phyloP scores from a whole-genome alignment of 2,113 vertebrate species.

The Oxygymnocypris stewartii region DNA sequence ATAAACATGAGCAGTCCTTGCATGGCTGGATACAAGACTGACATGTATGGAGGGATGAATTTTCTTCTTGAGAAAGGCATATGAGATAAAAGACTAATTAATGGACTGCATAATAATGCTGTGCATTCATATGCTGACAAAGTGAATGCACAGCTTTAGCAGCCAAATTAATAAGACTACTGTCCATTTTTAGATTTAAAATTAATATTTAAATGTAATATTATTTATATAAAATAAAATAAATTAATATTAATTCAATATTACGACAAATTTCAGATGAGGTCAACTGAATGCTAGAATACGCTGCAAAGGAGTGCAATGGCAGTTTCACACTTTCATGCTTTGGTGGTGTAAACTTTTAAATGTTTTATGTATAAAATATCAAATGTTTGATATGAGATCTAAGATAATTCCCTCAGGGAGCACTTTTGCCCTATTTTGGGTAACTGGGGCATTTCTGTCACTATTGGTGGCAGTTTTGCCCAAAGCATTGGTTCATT shows the following conservation, averaged over 20 bases:
- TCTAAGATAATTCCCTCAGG: constrained; percentile 1
- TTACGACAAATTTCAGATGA: constrained; percentile 36
- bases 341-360: not conserved
- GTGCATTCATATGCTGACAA: constrained; percentile 21
- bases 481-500: constrained; percentile 25
- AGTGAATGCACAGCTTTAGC: not conserved
- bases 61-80: not conserved
- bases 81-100: constrained; percentile 28
- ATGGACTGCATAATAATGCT: not conserved
- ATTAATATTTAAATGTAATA: not conserved
- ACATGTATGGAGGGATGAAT: not conserved
- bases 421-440: constrained; percentile 12
- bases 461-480: constrained; percentile 16
- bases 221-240: too few relatives aligned
- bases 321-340: not conserved
- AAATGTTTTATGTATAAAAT: not conserved
- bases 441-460: constrained; percentile 27
- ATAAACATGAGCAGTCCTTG: not conserved
- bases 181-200: constrained; percentile 30
- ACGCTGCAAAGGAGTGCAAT: not conserved
- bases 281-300: not conserved
- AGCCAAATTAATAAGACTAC: constrained; percentile 24
- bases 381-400: not conserved
- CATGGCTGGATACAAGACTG: constrained; percentile 16
- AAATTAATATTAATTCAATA: not conserved